phyloP scores from a whole-genome alignment of 2,797 vertebrate species.

The Gobionotothen gibberifrons region DNA sequence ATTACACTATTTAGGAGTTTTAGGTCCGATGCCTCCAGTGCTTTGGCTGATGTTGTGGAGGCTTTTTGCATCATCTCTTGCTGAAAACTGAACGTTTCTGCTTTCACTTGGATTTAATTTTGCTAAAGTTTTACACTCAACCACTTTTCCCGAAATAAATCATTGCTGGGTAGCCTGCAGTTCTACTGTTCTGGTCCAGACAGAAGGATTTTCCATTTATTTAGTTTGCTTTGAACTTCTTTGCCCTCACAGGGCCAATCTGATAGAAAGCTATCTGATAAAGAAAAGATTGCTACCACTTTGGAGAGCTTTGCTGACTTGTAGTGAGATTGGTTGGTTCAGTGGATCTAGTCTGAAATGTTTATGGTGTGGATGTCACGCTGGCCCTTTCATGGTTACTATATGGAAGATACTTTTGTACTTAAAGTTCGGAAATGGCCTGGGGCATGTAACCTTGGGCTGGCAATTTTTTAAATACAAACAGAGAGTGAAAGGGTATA shows the following conservation, averaged over 20 bases:
- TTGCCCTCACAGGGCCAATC: background rate
- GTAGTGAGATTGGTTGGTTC: background rate
- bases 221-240: constrained; percentile 29
- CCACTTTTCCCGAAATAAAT: background rate
- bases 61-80: too few relatives aligned
- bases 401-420: background rate
- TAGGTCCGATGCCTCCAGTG: too few relatives aligned
- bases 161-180: background rate
- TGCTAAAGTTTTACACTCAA: constrained; percentile 4
- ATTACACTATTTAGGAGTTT: too few relatives aligned
- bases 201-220: constrained; percentile 16
- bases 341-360: background rate
- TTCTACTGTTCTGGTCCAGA: background rate
- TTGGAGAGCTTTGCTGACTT: background rate
- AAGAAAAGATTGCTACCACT: background rate
- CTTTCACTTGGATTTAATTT: background rate
- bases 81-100: background rate
- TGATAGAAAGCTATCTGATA: constrained; percentile 8
- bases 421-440: constrained; percentile 8
- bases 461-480: constrained; percentile 1
- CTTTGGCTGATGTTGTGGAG: too few relatives aligned
- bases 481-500: background rate
- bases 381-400: background rate
- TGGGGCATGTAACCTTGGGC: background rate
- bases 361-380: background rate